phyloP scores from a whole-genome alignment of 1,140 invertebrate species.

The Druon quercuslanigerum region DNA sequence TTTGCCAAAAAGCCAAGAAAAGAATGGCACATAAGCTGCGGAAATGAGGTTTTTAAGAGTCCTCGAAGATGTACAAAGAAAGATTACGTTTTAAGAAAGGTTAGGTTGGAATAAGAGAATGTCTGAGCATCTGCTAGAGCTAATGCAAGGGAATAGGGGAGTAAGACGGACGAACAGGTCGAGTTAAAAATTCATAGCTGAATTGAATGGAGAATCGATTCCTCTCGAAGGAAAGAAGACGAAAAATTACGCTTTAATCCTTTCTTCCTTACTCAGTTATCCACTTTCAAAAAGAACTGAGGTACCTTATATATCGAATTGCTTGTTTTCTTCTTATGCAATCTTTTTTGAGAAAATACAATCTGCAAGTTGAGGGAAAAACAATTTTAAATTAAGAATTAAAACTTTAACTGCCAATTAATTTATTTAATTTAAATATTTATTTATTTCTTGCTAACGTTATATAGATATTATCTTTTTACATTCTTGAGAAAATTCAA shows the following conservation, averaged over 20 bases:
- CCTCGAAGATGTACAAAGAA: conserved; percentile 22
- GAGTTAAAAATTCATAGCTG: conserved; percentile 25
- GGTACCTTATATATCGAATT: neutral
- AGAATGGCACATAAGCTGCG: neutral
- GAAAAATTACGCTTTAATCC: neutral
- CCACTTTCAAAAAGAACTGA: neutral
- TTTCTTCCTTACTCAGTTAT: neutral
- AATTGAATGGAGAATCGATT: conserved; percentile 26
- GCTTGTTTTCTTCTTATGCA: neutral
- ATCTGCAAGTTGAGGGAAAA: no score
- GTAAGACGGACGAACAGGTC: neutral
- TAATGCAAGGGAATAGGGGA: conserved; percentile 2
- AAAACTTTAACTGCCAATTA: no score
- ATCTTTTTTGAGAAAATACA: neutral
- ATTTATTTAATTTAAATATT: no score
- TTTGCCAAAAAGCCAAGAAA: neutral
- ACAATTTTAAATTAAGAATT: no score
- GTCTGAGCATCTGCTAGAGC: neutral
- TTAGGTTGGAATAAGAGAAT: neutral
- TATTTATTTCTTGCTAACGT: no score
- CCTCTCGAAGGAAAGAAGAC: neutral
- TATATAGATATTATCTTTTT: no score
- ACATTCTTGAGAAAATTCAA: no score
- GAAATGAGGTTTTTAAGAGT: conserved; percentile 28
- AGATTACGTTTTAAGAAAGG: neutral